Percentiles rank a stretch among this genome's conserved stretches.
Evolutionary conservation across 2,797 vertebrate species (phyloP).

Genomic region (Characodon lateralis): DNA sequence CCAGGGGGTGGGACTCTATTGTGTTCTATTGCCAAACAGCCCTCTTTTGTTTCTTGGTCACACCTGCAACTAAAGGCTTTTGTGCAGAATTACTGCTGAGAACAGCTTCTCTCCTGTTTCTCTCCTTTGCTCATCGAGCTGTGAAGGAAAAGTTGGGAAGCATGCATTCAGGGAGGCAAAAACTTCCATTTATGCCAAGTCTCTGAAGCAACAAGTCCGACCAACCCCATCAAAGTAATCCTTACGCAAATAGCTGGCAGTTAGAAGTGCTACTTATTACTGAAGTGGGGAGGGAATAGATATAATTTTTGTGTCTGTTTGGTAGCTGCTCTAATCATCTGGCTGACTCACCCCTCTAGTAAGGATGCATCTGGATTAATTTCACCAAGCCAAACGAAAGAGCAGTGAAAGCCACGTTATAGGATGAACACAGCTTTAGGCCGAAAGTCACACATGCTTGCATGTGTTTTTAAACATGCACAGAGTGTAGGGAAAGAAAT

Average conservation of each 20-base stretch:
- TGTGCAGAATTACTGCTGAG: constrained; percentile 73
- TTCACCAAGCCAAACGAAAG: constrained; percentile 35
- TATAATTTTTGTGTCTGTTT: constrained; percentile 63
- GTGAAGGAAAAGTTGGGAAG: constrained; percentile 51
- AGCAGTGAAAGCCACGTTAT: constrained; percentile 26
- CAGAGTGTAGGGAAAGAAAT: constrained; percentile 20
- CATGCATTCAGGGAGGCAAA: constrained; percentile 53
- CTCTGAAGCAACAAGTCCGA: constrained; percentile 72
- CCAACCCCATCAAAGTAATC: constrained; percentile 51
- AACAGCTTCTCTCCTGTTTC: constrained; percentile 74
- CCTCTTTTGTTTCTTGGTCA: constrained; percentile 71
- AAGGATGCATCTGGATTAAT: constrained; percentile 66
- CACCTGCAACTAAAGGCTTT: constrained; percentile 77
- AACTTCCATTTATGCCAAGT: constrained; percentile 53
- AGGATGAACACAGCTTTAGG: constrained; percentile 33
- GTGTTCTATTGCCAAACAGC: constrained; percentile 71
- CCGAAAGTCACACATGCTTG: not conserved
- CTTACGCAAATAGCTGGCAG: constrained; percentile 46
- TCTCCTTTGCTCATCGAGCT: constrained; percentile 67
- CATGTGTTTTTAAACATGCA: constrained; percentile 12
- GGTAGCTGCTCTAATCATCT: constrained; percentile 56
- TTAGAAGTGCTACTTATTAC: constrained; percentile 53
- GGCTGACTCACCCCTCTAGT: constrained; percentile 51
- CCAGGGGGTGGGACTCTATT: constrained; percentile 78
- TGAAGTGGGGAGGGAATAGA: constrained; percentile 45